These are phyloP conservation scores for Dicyrtoma fusca DNA, from an alignment of 2,888 invertebrate genomes.

Conservation along the genomic window DNA sequence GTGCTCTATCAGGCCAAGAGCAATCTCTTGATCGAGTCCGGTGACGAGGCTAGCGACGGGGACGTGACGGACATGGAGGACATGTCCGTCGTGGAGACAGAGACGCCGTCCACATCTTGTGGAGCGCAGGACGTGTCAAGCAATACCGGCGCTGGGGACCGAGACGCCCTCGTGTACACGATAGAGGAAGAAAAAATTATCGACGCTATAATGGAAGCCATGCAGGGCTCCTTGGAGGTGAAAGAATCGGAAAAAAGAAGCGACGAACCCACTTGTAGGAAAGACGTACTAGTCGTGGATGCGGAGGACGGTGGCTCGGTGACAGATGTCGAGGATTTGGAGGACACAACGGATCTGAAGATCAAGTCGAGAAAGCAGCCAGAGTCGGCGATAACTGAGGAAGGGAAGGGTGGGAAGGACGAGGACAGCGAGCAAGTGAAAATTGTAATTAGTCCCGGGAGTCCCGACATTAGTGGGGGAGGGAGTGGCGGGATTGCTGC, in stretches of 20 bases:
- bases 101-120: neutral
- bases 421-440: constrained; percentile 26
- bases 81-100: constrained; percentile 40
- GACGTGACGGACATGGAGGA: constrained; percentile 51
- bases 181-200: constrained; percentile 40
- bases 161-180: constrained; percentile 1
- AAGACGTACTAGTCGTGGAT: constrained; percentile 25
- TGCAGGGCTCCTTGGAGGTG: constrained; percentile 44
- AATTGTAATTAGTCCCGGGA: constrained; percentile 34
- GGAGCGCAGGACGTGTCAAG: neutral
- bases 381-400: neutral
- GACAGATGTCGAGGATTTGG: constrained; percentile 58
- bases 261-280: no score
- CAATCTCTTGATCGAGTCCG: constrained; percentile 35
- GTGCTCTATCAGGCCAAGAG: constrained; percentile 42
- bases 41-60: constrained; percentile 42
- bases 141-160: neutral
- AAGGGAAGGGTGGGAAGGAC: neutral
- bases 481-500: constrained; percentile 19
- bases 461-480: constrained; percentile 28
- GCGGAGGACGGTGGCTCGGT: constrained; percentile 52
- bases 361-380: neutral
- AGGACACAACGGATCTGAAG: neutral
- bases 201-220: constrained; percentile 46
- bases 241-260: constrained; percentile 42